Evolutionary conservation across 2,797 vertebrate species (phyloP), one percentile per base, ranked within the genome.

Genomic region (Pogoniulus pusillus): DNA sequence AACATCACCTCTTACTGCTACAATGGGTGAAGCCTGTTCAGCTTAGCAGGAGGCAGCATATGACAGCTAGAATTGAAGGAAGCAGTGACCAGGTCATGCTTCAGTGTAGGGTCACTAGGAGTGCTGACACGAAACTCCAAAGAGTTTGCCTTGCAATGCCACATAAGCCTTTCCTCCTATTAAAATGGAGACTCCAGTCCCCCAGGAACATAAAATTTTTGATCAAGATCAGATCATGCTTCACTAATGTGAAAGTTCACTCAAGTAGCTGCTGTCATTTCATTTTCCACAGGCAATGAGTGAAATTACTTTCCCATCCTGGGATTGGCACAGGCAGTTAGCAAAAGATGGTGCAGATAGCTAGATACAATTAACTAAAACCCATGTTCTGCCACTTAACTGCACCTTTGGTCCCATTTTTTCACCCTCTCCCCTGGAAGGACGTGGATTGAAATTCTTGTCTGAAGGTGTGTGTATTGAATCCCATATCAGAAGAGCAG

Each of bases 351-450:
- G 32, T 75, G 70, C 54, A 72, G 70, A 75, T 47, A 83, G 30
- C 22, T 69, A 93, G 73, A 94, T 91, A 89, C 90, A 83, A 93
- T 95, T 96, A 95, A 94, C 34, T 85, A 58, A 63, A 59, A 85
- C 70, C 89, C 82, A 18, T 8, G 2, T 49, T 91, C 66, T 89
- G 55, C 78, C 93, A 93, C 84, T 94, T 69, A 9, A 3, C 63
- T 70, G 43, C 63, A 78, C 23, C 4, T 75, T 62, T 0, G 3
- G 51, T 69, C 24, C 9, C 10, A 27, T 15, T 79, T 68, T 53
- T 27, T 22, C 15, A 9, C 53, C 16, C 16, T 4, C 1, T 9
- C 12, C 9, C 65, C 47, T 34, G 3, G 2, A 64, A 64, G 29
- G 19, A 15, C 19, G 43, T 66, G 4, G 34, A 76, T 64, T 51